These are phyloP conservation scores for Sphaerophoria rueppellii DNA, from an alignment of 2,888 invertebrate genomes.

Conservation along the genomic window DNA sequence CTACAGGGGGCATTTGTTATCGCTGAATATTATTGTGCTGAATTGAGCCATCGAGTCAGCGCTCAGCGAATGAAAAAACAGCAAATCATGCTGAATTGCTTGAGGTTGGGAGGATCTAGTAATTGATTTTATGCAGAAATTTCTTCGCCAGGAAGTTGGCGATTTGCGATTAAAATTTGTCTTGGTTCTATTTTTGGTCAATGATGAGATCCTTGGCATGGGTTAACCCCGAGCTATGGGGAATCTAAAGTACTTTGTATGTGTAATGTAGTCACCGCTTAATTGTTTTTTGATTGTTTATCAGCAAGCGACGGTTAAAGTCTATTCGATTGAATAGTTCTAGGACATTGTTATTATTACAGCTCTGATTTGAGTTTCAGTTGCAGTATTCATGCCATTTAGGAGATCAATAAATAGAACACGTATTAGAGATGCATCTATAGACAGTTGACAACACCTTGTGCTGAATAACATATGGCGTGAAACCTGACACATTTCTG, in stretches of 20 bases:
- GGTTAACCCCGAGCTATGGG: not conserved
- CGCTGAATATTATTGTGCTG: constrained; percentile 26
- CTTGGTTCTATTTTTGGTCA: constrained; percentile 12
- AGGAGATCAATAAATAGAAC: not conserved
- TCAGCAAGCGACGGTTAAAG: constrained; percentile 34
- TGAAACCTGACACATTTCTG: not conserved
- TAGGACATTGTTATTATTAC: constrained; percentile 25
- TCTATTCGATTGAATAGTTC: constrained; percentile 32
- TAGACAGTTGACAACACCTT: not conserved
- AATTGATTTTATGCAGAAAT: not conserved
- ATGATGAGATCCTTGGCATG: constrained; percentile 1
- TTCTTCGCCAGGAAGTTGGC: constrained; percentile 3
- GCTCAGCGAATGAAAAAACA: constrained; percentile 24
- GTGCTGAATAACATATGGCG: not conserved
- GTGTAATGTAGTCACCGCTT: no score
- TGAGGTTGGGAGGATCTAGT: not conserved
- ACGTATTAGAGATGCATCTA: not conserved
- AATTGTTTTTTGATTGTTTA: not conserved
- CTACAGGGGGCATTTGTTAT: constrained; percentile 72
- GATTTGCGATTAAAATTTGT: not conserved
- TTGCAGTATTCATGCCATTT: not conserved
- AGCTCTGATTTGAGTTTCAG: not conserved
- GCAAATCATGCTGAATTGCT: not conserved
- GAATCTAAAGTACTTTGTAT: not conserved
- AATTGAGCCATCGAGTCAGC: constrained; percentile 42